Base-by-base conservation (phyloP, 2,888 invertebrate species). In the Crematogaster levior region DNA sequence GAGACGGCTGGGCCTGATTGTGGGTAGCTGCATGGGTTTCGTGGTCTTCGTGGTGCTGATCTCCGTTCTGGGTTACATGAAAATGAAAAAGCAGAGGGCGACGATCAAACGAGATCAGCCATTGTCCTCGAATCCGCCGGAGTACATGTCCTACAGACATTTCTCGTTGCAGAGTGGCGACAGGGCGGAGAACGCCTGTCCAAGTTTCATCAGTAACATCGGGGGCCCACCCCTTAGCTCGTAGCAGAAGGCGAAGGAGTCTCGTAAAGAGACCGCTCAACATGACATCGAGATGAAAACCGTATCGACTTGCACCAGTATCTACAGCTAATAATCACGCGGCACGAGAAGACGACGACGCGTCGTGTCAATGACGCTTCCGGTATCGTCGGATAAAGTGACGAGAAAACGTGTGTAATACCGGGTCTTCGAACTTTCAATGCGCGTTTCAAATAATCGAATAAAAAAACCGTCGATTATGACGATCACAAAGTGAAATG, bases 21-120 rank as follows among this genome's bases (percentile, higher is more conserved):
- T 98, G 80, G 98, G 98, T 80, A 97, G 97, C 94, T 97, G 97
- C 92, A 96, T 98, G 95, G 98, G 98, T 79, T 97, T 98, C 92
- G 96, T 98, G 86, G 97, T 98, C 73, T 98, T 98, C 93, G 96
- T 98, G 73, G 97, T 98, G 15, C 95, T 98, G 91, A 97, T 98
- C 82, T 97, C 98, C 12, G 97, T 97, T 43, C 95, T 98, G 85
- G 97, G 97, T 48, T 98, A 98, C 94, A 96, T 98, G 92, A 98
- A 98, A 94, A 96, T 97, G 92, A 97, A 98, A 94, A 97, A 98
- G 94, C 96, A 98, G 91, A 95, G 97, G 86, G 96, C 96, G 74
- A 96, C 97, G 34, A 96, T 96, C 10, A 98, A 98, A 94, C 95
- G 97, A 72, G 97, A 97, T 85, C 96, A 96, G 90, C 94, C 93